Percentiles rank a stretch among this genome's conserved stretches.
These are phyloP conservation scores for Aphelinus certus DNA, from an alignment of 1,140 invertebrate genomes.

Conservation along the genomic window DNA sequence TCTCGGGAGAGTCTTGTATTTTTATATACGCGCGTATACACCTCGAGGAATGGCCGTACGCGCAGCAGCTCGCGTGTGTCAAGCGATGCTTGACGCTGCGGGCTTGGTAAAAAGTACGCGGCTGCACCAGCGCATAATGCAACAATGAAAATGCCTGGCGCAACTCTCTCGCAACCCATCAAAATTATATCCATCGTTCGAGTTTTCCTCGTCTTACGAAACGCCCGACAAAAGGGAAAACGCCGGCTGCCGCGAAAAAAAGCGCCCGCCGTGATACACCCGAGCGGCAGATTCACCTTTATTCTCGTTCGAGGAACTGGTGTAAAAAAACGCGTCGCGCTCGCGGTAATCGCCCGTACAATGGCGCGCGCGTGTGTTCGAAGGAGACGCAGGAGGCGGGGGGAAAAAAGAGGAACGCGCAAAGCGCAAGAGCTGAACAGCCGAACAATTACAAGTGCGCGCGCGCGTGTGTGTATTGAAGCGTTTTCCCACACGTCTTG, in stretches of 20 bases:
- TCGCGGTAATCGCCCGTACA: conserved; percentile 34
- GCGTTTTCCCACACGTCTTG: conserved; percentile 20
- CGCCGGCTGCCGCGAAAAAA: neutral
- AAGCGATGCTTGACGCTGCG: too few species aligned
- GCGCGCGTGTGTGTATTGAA: conserved; percentile 7
- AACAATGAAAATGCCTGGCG: conserved; percentile 30
- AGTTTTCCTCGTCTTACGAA: conserved; percentile 17
- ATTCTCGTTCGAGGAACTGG: conserved; percentile 15
- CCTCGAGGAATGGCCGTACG: too few species aligned
- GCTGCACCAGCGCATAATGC: too few species aligned
- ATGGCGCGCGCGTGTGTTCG: conserved; percentile 38
- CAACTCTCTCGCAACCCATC: conserved; percentile 14
- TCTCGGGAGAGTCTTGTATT: too few species aligned
- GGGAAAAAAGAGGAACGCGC: conserved; percentile 13
- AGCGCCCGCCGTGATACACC: too few species aligned
- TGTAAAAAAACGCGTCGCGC: conserved; percentile 11
- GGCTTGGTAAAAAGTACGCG: too few species aligned
- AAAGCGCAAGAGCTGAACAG: neutral
- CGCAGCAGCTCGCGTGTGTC: too few species aligned
- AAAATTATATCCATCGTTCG: neutral
- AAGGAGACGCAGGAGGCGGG: conserved; percentile 3
- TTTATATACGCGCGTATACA: too few species aligned
- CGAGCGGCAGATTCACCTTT: conserved; percentile 13
- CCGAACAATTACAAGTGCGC: neutral
- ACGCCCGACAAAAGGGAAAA: conserved; percentile 27